phyloP scores from a whole-genome alignment of 2,888 invertebrate genomes.

The Embidobia sp. region DNA sequence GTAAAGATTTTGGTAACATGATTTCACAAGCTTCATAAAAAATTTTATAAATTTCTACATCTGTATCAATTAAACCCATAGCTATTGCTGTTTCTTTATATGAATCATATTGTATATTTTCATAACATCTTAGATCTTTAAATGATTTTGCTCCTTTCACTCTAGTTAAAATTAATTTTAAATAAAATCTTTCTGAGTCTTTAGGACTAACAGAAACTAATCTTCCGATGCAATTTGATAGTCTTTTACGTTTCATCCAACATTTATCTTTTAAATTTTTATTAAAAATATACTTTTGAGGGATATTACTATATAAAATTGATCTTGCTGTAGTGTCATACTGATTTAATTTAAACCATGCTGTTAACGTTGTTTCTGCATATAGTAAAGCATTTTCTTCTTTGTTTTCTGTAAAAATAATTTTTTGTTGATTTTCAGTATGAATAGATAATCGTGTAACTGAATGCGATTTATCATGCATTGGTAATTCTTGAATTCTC shows the following conservation, averaged over 20 bases:
- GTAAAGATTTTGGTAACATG: neutral
- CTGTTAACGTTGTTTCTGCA: conserved; percentile 41
- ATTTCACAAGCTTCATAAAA: neutral
- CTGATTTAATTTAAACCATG: conserved; percentile 55
- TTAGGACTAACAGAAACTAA: conserved; percentile 37
- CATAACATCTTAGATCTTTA: too few species aligned
- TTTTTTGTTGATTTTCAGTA: conserved; percentile 55
- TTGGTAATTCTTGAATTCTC: conserved; percentile 61
- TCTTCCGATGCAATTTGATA: conserved; percentile 37
- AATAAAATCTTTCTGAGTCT: too few species aligned
- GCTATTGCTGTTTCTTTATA: too few species aligned
- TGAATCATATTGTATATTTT: too few species aligned
- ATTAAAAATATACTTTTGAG: conserved; percentile 2
- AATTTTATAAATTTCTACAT: conserved; percentile 1
- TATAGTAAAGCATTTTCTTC: conserved; percentile 6
- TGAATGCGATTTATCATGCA: conserved; percentile 49
- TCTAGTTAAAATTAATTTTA: conserved; percentile 36
- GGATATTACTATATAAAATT: conserved; percentile 27
- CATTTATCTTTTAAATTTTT: neutral
- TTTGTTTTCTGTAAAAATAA: conserved; percentile 12
- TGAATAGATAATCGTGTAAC: conserved; percentile 54
- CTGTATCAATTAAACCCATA: too few species aligned
- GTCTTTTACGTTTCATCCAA: conserved; percentile 9
- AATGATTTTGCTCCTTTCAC: conserved; percentile 8
- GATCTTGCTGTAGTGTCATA: conserved; percentile 18